These are phyloP conservation scores for Planococcus citri DNA, from an alignment of 1,140 invertebrate genomes.

Conservation along the genomic window DNA sequence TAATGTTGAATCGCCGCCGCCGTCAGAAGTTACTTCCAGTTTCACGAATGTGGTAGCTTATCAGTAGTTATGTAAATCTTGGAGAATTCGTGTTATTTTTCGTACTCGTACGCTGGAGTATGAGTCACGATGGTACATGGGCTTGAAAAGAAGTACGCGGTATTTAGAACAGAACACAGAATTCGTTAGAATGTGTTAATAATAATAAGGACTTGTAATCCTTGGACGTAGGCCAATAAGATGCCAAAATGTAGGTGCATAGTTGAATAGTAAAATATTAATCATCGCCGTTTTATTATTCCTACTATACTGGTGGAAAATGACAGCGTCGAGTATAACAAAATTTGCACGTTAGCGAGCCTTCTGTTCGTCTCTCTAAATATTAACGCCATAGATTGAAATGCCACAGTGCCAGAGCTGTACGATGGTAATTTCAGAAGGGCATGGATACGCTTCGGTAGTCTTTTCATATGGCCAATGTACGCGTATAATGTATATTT, in stretches of 20 bases:
- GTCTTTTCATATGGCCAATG: conserved; percentile 1
- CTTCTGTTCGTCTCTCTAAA: not conserved
- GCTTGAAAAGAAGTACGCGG: not conserved
- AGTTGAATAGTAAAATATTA: not conserved
- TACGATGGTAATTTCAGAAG: not conserved
- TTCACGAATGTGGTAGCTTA: no score
- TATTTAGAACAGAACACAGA: not conserved
- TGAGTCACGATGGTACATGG: not conserved
- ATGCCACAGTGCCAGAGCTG: no score
- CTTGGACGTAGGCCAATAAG: not conserved
- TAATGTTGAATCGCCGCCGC: no score
- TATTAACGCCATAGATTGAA: not conserved
- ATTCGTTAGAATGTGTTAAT: not conserved
- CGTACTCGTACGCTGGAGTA: not conserved
- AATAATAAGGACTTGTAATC: not conserved
- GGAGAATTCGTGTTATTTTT: no score
- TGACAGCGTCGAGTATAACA: not conserved
- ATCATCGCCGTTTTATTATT: not conserved
- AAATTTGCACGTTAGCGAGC: not conserved
- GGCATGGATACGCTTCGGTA: not conserved
- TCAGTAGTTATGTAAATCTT: no score
- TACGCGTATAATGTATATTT: not conserved
- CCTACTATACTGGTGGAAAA: no score
- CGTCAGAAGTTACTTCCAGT: no score
- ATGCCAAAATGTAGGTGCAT: conserved; percentile 1